Evolutionary conservation across 37 sponge, comb jelly and placozoan species (phyloP).

Genomic region (Beroe forskalii): DNA sequence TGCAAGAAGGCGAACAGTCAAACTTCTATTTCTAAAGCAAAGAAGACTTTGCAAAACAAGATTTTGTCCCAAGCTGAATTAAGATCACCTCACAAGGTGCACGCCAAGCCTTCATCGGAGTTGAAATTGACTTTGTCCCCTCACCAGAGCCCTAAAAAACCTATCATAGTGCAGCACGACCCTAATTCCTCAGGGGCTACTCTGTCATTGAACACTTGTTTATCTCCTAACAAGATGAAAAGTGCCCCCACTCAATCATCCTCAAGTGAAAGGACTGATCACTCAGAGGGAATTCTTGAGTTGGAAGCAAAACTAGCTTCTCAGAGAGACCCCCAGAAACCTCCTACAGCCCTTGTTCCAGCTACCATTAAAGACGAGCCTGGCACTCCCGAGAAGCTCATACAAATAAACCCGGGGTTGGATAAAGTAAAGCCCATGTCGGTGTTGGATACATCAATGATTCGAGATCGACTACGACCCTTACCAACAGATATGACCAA

Average conservation of each 20-base stretch:
- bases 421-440: neutral
- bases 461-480: too few species aligned
- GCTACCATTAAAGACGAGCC: neutral
- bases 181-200: neutral
- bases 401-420: neutral
- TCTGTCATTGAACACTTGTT: neutral
- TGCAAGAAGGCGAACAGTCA: neutral
- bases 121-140: neutral
- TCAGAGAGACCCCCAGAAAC: neutral
- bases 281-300: neutral
- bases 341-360: neutral
- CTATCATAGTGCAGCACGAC: neutral
- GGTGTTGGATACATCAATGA: too few species aligned
- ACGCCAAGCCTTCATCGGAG: neutral
- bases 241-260: neutral
- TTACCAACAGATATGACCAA: too few species aligned
- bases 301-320: neutral
- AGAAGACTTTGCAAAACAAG: conserved; percentile 11
- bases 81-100: neutral
- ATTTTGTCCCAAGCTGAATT: neutral
- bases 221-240: neutral
- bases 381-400: neutral
- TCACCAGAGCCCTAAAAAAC: neutral
- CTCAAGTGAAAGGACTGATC: neutral
- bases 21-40: neutral